These are phyloP conservation scores for Odontophorus gujanensis DNA, from an alignment of 2,113 vertebrate genomes.

Conservation along the genomic window DNA sequence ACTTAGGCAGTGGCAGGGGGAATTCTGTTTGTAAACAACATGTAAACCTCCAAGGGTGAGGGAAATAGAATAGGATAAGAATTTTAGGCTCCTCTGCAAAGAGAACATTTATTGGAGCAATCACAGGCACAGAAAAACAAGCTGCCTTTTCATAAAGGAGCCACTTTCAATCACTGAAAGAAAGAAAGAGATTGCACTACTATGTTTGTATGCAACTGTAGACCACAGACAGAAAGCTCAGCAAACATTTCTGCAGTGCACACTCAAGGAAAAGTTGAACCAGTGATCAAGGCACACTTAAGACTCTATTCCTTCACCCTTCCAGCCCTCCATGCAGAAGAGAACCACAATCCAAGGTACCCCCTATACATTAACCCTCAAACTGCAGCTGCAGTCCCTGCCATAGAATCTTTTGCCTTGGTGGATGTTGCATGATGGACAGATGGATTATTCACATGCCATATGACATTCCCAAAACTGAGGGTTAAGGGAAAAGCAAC, in stretches of 20 bases:
- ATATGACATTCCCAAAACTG: background rate
- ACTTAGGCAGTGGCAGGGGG: background rate
- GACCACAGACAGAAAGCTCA: background rate
- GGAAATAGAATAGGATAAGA: background rate
- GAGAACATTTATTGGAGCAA: background rate
- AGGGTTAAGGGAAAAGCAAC: background rate
- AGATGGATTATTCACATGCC: background rate
- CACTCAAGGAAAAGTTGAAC: background rate
- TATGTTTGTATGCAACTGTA: background rate
- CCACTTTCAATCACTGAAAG: background rate
- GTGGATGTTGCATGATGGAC: background rate
- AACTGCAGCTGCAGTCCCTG: background rate
- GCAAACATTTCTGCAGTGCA: background rate
- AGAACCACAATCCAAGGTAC: background rate
- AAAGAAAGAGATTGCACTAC: background rate
- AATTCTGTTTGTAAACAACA: background rate
- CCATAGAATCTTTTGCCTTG: background rate
- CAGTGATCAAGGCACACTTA: fast-evolving
- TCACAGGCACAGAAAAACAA: background rate
- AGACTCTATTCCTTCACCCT: background rate
- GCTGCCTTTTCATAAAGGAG: background rate
- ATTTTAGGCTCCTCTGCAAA: background rate
- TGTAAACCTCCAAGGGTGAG: background rate
- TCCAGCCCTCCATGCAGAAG: background rate
- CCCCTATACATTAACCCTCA: background rate